Evolutionary conservation across 2,797 vertebrate genomes (phyloP), one percentile per base, ranked within the genome.

Genomic region (Anisognathus igniventris): DNA sequence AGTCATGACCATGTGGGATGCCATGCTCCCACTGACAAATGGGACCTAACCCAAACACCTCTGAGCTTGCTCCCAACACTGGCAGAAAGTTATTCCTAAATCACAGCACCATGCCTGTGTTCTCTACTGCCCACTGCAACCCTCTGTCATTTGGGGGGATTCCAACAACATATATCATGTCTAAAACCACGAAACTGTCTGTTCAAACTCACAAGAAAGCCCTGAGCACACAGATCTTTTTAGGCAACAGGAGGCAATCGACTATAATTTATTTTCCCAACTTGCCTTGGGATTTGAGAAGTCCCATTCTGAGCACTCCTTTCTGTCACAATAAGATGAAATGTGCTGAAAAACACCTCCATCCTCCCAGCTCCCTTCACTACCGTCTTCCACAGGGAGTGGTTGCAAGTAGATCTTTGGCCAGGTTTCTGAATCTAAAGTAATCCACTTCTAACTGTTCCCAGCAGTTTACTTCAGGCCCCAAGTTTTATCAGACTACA

Each of bases 61-160:
- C 88, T 66, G 42, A 93, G 74, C 51, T 88, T 54, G 39, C 16
- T 83, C 65, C n/a, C 56, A 58, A 22, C 0, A 12, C 19, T 60
- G 42, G 35, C 56, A 90, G 76, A 79, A 82, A 91, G 23, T 64
- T 78, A 75, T 56, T 91, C 65, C 89, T 74, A 86, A 95, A 90
- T 82, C 35, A 88, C 65, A 75, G 39, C 14, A 24, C 53, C 4
- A 3, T 67, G 72, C 57, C 61, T 66, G 9, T 70, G 39, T 22
- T 92, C 92, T 75, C 66, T 30, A 51, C 35, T 92, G 80, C 75
- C 86, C 64, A 45, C 51, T 77, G 60, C 85, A 96, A 72, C 37
- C n/a, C 54, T 85, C 62, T 89, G 33, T 73, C 68, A 92, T 42
- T 62, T 21, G 7, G 57, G 71, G 45, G 44, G 45, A 91, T 76